These are phyloP conservation scores for Selene dorsalis DNA, from an alignment of 2,797 vertebrate genomes.

Conservation along the genomic window DNA sequence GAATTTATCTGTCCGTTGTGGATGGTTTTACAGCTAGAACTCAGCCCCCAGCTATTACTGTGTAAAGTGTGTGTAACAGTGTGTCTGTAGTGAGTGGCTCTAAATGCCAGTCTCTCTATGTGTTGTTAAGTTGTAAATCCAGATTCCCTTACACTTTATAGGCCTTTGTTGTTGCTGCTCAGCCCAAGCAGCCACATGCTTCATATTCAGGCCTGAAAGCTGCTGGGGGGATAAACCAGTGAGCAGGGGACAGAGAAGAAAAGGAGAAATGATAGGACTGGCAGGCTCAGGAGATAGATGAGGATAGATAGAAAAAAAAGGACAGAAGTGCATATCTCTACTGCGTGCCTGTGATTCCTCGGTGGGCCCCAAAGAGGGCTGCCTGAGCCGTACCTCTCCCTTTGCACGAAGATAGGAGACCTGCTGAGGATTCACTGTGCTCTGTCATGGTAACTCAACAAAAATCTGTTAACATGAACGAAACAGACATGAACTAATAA, in stretches of 20 bases:
- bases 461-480: not conserved
- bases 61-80: constrained; percentile 26
- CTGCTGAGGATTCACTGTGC: constrained; percentile 5
- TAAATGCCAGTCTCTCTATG: not conserved
- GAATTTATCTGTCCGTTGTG: constrained; percentile 15
- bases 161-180: constrained; percentile 21
- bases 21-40: constrained; percentile 1
- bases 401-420: constrained; percentile 5
- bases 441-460: not conserved
- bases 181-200: constrained; percentile 13
- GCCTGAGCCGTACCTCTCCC: constrained; percentile 24
- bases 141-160: constrained; percentile 4
- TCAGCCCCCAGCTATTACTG: constrained; percentile 8
- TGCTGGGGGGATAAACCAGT: constrained; percentile 11
- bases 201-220: constrained; percentile 31
- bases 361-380: constrained; percentile 17
- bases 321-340: constrained; percentile 12
- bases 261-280: not conserved
- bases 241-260: not conserved
- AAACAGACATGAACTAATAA: not conserved
- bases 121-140: constrained; percentile 30
- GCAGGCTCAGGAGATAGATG: constrained; percentile 22
- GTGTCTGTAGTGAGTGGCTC: constrained; percentile 1
- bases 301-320: constrained; percentile 6
- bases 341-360: constrained; percentile 59